Percentiles rank a stretch among this genome's conserved stretches.
These are phyloP conservation scores for Rhopalosiphum maidis DNA, from an alignment of 1,140 invertebrate species.

Conservation along the genomic window DNA sequence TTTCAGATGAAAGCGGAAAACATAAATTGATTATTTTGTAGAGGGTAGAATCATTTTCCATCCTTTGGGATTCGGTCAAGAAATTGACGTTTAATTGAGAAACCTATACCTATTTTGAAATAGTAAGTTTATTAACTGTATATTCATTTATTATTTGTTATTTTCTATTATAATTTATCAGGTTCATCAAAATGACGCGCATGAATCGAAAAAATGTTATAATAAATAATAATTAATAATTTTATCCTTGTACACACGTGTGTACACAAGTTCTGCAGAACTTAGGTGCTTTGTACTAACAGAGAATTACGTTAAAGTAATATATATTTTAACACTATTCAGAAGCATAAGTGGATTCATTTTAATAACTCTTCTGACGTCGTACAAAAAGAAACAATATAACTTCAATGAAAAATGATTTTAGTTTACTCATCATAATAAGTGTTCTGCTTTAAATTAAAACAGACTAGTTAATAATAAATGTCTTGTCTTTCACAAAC, in stretches of 20 bases:
- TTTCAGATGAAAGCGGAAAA: background rate
- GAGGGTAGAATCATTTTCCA: background rate
- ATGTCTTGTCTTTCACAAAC: background rate
- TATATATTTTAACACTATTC: background rate
- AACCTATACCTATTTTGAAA: background rate
- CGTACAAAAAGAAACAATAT: background rate
- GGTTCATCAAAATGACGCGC: too few species aligned
- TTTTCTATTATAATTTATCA: background rate
- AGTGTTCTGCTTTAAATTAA: background rate
- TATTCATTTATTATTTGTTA: background rate
- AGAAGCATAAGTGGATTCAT: background rate
- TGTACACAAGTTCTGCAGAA: background rate
- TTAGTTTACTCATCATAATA: background rate
- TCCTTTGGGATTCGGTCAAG: background rate
- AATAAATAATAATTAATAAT: background rate
- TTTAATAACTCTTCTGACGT: background rate
- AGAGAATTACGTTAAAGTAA: background rate
- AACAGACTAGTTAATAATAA: background rate
- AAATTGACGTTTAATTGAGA: background rate
- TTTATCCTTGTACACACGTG: background rate
- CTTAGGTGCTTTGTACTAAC: background rate
- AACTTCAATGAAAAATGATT: background rate
- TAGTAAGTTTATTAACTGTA: background rate
- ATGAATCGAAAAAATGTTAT: background rate
- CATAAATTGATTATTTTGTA: slow-evolving; percentile 15